Percentiles rank a stretch among this genome's conserved stretches.
Evolutionary conservation across 2,113 vertebrate species (phyloP).

Genomic region (Pycnonotus jocosus): DNA sequence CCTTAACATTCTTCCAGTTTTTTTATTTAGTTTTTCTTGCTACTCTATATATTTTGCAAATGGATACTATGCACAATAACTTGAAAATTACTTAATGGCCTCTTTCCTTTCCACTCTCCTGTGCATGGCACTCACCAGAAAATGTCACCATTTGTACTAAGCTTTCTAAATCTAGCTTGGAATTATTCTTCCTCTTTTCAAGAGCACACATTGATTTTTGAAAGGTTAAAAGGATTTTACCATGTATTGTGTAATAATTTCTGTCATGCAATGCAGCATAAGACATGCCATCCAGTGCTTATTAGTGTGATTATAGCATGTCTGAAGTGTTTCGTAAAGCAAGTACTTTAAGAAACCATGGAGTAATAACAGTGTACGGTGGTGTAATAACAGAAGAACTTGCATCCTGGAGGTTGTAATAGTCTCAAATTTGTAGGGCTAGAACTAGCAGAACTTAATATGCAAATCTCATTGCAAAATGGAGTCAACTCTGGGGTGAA

Average conservation of each 20-base stretch:
- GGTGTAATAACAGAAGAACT: background rate
- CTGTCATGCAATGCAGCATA: background rate
- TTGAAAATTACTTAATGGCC: background rate
- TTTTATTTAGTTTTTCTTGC: background rate
- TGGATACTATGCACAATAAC: background rate
- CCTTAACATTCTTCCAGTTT: background rate
- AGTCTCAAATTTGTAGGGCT: background rate
- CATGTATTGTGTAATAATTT: background rate
- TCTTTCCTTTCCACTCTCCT: background rate
- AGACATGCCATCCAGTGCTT: background rate
- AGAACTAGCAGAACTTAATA: background rate
- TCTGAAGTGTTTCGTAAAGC: background rate
- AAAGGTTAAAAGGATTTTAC: background rate
- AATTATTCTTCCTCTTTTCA: background rate
- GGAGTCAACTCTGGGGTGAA: background rate
- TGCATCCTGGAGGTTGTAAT: background rate
- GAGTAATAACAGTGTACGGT: background rate
- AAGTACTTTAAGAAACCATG: background rate
- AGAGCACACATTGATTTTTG: background rate
- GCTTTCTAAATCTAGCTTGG: background rate
- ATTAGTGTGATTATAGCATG: background rate
- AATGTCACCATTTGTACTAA: background rate
- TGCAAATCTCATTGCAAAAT: background rate
- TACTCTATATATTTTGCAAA: background rate
- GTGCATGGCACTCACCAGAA: accelerated